Conservation (phyloP, 2,797 vertebrate species). For the Enteromius mattozi region DNA sequence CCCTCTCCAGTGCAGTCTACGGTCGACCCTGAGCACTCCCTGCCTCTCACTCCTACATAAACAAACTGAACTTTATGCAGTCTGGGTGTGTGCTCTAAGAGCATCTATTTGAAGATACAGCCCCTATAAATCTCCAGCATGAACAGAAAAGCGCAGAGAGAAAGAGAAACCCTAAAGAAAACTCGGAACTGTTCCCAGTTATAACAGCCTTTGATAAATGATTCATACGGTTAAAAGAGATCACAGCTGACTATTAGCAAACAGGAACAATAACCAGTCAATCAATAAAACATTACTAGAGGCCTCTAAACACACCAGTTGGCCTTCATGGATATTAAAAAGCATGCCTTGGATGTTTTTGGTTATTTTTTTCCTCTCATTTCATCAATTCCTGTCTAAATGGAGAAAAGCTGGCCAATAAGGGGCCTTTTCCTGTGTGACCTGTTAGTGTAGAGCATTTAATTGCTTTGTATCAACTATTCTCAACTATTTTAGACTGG, state of each 20-base stretch:
- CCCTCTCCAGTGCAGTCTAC: background rate
- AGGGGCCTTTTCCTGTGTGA: background rate
- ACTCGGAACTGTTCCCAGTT: constrained; percentile 46
- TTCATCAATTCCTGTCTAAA: background rate
- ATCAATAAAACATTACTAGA: constrained; percentile 64
- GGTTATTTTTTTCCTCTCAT: background rate
- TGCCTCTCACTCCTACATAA: constrained; percentile 15
- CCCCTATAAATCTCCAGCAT: constrained; percentile 11
- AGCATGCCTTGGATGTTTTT: constrained; percentile 1
- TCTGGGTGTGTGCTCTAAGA: constrained; percentile 5
- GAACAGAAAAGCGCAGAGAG: constrained; percentile 41
- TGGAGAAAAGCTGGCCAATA: background rate
- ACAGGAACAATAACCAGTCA: constrained; percentile 55
- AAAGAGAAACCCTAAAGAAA: constrained; percentile 18
- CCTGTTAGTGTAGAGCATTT: background rate
- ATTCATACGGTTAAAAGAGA: constrained; percentile 67
- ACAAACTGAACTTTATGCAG: constrained; percentile 6
- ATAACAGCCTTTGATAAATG: constrained; percentile 59
- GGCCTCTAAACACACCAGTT: constrained; percentile 30
- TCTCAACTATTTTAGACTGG: constrained; percentile 3
- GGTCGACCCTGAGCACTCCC: background rate
- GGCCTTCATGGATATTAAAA: constrained; percentile 49
- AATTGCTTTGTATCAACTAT: constrained; percentile 27
- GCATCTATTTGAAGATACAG: constrained; percentile 21
- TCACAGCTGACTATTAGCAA: constrained; percentile 57